Evolutionary conservation across 2,888 invertebrate species (phyloP), one percentile per base, ranked within the genome.

Genomic region (Eilema depressum): DNA sequence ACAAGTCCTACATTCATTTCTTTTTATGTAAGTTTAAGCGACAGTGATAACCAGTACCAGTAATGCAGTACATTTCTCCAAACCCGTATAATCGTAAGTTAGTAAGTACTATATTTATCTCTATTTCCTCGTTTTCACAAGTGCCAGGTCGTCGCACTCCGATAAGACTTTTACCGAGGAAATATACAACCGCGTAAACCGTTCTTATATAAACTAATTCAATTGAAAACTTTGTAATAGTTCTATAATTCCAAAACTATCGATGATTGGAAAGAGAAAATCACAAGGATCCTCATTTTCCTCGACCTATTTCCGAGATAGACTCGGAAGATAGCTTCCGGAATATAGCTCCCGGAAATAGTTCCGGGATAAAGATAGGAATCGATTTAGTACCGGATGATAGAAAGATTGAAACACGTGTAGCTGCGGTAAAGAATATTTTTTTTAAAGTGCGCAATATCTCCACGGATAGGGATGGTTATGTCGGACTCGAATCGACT

Each of bases 121-220:
- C 7, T 53, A 63, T 67, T 70, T 67, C 70, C 59, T n/a, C 70
- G 68, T 76, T 79, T 75, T 68, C 68, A 81, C 71, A 66, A 66
- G 73, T 20, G 53, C 28, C n/a, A 68, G 88, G 83, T 85, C 86
- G 83, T 74, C 68, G 86, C 2, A 71, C 86, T 63, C n/a, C 78
- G 88, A 88, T 88, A 88, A 88, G 83, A 87, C 84, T 84, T 86
- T 85, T 85, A 81, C 85, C 63, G 69, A 81, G 76, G 87, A 88
- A 90, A 90, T 87, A 83, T 85, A 85, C 78, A 68, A 81, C 80
- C 80, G 87, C 86, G 73, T 63, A 80, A 79, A 41, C n/a, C 25
- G 75, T 70, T 70, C 28, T 66, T 74, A 70, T 74, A 70, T 63
- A 65, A 0, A 12, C 20, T 3, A n/a, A 4, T 8, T 14, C 7